Evolutionary conservation across 2,113 vertebrate genomes (phyloP), one percentile per base, ranked within the genome.

Genomic region (Furnarius figulus): DNA sequence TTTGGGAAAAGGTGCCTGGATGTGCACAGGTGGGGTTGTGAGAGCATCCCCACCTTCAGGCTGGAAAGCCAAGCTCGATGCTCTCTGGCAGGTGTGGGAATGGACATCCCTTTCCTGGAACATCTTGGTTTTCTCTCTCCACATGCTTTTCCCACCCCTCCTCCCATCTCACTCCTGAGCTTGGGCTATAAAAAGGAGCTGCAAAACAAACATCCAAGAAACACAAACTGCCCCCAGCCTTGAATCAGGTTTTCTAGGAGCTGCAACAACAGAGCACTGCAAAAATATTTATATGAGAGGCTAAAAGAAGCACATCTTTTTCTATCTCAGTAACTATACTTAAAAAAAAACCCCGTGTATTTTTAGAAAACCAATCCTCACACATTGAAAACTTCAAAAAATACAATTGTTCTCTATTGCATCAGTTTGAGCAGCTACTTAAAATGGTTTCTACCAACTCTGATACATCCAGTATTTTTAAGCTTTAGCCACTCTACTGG

Each of bases 161-260:
- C 89, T 95, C 79, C 79, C 83, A 56, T 67, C 50, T 55, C 84
- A 27, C 44, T 76, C 18, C 71, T 6, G 14, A 78, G 79, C 46
- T 66, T 10, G 22, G 25, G 33, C 84, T 91, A 83, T 76, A 86
- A 93, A 96, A 95, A 89, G 80, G 53, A 80, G 37, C 68, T 73
- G 76, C 76, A 80, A 96, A 96, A 80, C 63, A 76, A 96, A 95
- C 94, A 86, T 65, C 67, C 63, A 84, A 89, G 80, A 91, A 91
- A 83, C 72, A 92, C 56, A 66, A 74, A 86, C 67, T 95, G 17
- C 35, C 83, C 62, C 40, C 67, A 86, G 62, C 63, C 58, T 59
- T 39, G 35, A 68, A 39, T 59, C 37, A 46, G 44, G 35, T 52
- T 59, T 79, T 92, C 80, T 47, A 85, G 65, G 74, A 62, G 93